phyloP scores from a whole-genome alignment of 2,113 vertebrate genomes.

The Meriones unguiculatus region DNA sequence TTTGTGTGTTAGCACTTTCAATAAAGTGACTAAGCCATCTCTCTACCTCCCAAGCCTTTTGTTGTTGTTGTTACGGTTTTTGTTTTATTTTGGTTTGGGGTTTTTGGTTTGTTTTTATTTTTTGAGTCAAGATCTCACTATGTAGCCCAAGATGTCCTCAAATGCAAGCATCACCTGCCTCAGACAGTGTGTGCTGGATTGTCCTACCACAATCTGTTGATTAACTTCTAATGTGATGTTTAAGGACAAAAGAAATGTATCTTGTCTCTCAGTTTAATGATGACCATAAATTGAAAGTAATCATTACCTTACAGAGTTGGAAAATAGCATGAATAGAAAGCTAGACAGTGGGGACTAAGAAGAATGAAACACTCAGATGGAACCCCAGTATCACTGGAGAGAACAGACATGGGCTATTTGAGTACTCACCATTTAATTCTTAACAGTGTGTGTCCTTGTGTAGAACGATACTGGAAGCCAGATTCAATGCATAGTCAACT shows the following conservation, averaged over 20 bases:
- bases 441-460: neutral
- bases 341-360: neutral
- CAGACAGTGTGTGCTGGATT: neutral
- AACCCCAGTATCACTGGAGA: neutral
- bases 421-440: neutral
- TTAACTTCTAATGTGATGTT: slow-evolving; percentile 3
- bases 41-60: neutral
- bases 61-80: too few relatives aligned
- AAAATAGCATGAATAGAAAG: slow-evolving; percentile 24
- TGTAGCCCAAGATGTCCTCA: neutral
- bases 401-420: neutral
- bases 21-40: neutral
- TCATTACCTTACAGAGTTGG: neutral
- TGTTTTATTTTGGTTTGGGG: neutral
- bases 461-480: neutral
- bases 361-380: neutral
- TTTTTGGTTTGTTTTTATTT: neutral
- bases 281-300: neutral
- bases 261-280: neutral
- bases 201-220: neutral
- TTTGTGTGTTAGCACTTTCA: neutral
- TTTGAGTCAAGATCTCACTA: neutral
- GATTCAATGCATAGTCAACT: neutral
- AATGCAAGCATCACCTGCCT: neutral
- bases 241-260: slow-evolving; percentile 12